phyloP scores from a whole-genome alignment of 2,888 invertebrate species.

The Dryobotodes eremita region DNA sequence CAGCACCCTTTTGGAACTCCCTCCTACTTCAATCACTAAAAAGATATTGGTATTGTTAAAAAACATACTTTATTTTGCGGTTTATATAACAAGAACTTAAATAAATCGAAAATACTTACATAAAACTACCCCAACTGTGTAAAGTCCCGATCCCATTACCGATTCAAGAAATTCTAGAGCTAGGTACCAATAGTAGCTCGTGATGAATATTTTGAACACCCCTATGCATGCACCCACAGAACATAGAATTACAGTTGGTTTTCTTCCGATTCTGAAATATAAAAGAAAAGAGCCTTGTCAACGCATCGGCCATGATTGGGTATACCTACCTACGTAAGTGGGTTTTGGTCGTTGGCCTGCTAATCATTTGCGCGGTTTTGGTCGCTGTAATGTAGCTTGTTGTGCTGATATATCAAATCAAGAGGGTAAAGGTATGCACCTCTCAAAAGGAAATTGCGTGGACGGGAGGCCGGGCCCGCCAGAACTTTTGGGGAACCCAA shows the following conservation, averaged over 20 bases:
- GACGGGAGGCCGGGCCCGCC: neutral
- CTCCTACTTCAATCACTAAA: conserved; percentile 85
- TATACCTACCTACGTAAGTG: neutral
- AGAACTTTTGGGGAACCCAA: neutral
- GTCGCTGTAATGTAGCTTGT: neutral
- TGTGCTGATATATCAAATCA: neutral
- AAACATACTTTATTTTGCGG: neutral
- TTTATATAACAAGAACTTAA: too few species aligned
- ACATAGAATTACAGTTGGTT: conserved; percentile 81
- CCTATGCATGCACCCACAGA: conserved; percentile 81
- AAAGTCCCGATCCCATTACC: conserved; percentile 81
- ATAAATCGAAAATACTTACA: conserved; percentile 72
- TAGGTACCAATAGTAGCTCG: conserved; percentile 78
- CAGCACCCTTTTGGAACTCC: conserved; percentile 81
- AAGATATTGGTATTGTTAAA: conserved; percentile 47
- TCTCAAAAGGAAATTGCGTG: neutral
- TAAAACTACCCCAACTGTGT: conserved; percentile 82
- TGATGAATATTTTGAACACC: conserved; percentile 78
- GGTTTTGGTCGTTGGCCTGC: neutral
- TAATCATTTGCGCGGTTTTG: conserved; percentile 2
- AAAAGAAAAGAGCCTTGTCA: neutral
- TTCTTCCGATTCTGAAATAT: conserved; percentile 82
- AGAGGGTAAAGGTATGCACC: neutral
- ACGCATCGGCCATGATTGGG: neutral
- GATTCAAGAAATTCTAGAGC: conserved; percentile 83